Evolutionary conservation across 2,113 vertebrate species (phyloP), one percentile per base, ranked within the genome.

Genomic region (Sturnus vulgaris): DNA sequence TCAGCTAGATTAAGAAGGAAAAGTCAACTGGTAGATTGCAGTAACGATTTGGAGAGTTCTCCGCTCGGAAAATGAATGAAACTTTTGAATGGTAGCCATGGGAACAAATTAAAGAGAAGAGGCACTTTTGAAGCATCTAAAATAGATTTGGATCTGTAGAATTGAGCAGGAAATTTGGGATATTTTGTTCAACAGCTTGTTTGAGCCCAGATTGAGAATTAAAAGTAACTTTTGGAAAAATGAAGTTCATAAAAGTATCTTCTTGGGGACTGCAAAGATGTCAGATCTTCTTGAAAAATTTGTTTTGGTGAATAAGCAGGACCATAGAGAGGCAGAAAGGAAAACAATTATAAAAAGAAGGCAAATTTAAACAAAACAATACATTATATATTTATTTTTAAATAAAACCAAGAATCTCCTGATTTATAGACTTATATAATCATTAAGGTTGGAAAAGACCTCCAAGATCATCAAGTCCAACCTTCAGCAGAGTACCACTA

Each of bases 31-130:
- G 39, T 83, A 39, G 82, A 59, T 78, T 40, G 82, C 47, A 28
- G 42, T 44, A 55, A 81, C 15, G 68, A 86, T 77, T 33, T 86
- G 82, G 88, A 78, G 72, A 75, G 77, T 65, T 40, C 80, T 19
- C 44, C 11, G 4, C 68, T 90, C 63, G 4, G 24, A 66, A 94
- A 92, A 93, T 47, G 82, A 97, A 92, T 82, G 76, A 88, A 95
- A 95, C 59, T 96, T 93, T 76, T 95, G 79, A 93, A 92, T 92
- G 79, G 95, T 94, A 86, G 90, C 88, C 92, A 96, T 97, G 94
- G 96, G 94, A 93, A 95, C 82, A 81, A 97, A 94, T 92, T 92
- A 95, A 95, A 81, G 78, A 86, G 80, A 81, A 73, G 79, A 90
- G 68, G 76, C 64, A 21, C 72, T 95, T 95, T 52, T 63, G 76